Evolutionary conservation across 1,140 invertebrate species (phyloP).

Genomic region (Platyscapa corneri): DNA sequence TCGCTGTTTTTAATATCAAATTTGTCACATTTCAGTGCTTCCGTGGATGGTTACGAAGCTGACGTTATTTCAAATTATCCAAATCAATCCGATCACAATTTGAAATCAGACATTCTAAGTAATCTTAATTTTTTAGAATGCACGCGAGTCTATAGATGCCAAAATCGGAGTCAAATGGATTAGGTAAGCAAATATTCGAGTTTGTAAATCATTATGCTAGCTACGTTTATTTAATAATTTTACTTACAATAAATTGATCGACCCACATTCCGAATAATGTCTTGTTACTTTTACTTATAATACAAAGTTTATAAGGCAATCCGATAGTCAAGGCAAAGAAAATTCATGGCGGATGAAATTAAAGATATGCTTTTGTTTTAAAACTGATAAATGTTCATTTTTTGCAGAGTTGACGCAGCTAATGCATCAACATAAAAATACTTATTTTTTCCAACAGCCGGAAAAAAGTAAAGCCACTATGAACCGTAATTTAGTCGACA

Average conservation of each 20-base stretch:
- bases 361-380: neutral
- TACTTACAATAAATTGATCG: neutral
- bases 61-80: neutral
- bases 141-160: neutral
- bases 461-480: constrained; percentile 33
- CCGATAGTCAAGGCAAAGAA: neutral
- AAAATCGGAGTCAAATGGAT: neutral
- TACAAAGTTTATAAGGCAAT: neutral
- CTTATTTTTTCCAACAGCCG: neutral
- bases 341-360: neutral
- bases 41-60: too few species aligned
- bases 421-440: constrained; percentile 32
- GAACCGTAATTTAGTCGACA: constrained; percentile 56
- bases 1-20: too few species aligned
- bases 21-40: too few species aligned
- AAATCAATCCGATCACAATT: neutral
- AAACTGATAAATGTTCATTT: constrained; percentile 26
- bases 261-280: too few species aligned
- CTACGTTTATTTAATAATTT: neutral
- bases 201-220: neutral
- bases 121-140: neutral
- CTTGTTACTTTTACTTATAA: neutral
- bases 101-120: neutral
- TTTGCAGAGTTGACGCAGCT: neutral
- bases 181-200: neutral